Evolutionary conservation across 2,888 invertebrate species (phyloP), one percentile per base, ranked within the genome.

Genomic region (Oegoconia quadripuncta): DNA sequence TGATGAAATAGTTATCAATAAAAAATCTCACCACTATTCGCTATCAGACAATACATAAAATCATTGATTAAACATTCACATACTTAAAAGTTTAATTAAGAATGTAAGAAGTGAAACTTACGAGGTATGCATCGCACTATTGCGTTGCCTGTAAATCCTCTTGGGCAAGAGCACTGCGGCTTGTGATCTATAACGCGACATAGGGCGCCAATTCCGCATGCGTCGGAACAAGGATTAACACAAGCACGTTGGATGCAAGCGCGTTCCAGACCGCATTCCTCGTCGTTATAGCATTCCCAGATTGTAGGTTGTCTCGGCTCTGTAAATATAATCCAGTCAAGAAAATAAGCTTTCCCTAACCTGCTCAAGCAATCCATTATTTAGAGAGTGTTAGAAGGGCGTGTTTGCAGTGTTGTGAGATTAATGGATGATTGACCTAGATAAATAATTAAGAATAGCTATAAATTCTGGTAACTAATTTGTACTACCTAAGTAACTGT

Each of bases 141-240:
- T 12, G 95, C 91, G 65, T 93, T 91, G 32, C 96, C 96, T 32
- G 90, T 88, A 67, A 93, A 95, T 36, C 93, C 93, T 32, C 88
- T 83, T 9, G 97, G 97, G 69, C 97, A 97, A 47, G 91, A 91
- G 69, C 97, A 97, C 25, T 92, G 79, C 0, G 96, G 90, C 61
- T 89, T 87, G 59, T 96, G 95, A 46, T 92, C 88, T 56, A 93
- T 90, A 3, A 93, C 93, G 46, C 95, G 92, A 63, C 97, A 97
- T 60, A 95, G 90, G n/a, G 96, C 93, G 34, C 93, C 93, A 29
- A 87, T 74, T 26, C 94, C 95, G 69, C 97, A 97, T 11, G 93
- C 90, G 50, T 92, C 90, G 9, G 83, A 65, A 59, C 96, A 97
- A 3, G 96, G 96, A 74, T 95, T 95, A 0, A 92, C 84, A 60